A percentile compares a stretch with the other conserved stretches of the same genome.
Conservation (phyloP, 1,140 invertebrate genomes). For the Aphaenogaster floridana region DNA sequence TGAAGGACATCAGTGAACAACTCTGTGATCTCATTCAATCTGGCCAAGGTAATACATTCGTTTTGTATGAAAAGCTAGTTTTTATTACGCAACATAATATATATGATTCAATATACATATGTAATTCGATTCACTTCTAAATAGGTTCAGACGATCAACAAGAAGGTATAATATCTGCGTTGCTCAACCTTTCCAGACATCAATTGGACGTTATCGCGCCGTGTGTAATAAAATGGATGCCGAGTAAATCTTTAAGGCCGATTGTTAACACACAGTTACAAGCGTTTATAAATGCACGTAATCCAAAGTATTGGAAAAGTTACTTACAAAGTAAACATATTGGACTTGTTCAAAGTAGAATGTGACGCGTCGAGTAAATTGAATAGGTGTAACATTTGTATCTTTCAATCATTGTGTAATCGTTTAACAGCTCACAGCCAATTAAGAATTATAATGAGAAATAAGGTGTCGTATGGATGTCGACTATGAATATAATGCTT, state of each 20-base stretch:
- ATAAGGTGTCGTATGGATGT: not conserved
- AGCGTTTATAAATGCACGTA: constrained; percentile 68
- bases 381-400: not conserved
- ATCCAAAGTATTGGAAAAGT: constrained; percentile 66
- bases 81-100: not conserved
- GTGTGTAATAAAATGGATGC: constrained; percentile 79
- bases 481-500: not conserved
- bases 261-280: constrained; percentile 73
- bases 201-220: constrained; percentile 72
- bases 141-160: constrained; percentile 78
- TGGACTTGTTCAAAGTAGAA: not conserved
- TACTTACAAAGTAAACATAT: constrained; percentile 16
- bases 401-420: not conserved
- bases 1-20: constrained; percentile 78
- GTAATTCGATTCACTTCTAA: constrained; percentile 32
- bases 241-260: constrained; percentile 66
- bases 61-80: constrained; percentile 10
- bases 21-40: constrained; percentile 78
- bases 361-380: not conserved
- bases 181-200: constrained; percentile 79
- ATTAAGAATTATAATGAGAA: not conserved
- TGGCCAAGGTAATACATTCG: constrained; percentile 71
- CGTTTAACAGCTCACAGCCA: not conserved
- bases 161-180: constrained; percentile 80
- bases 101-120: constrained; percentile 28